Base-by-base conservation (phyloP, 2,797 vertebrate species). In the Gambelia wislizenii region DNA sequence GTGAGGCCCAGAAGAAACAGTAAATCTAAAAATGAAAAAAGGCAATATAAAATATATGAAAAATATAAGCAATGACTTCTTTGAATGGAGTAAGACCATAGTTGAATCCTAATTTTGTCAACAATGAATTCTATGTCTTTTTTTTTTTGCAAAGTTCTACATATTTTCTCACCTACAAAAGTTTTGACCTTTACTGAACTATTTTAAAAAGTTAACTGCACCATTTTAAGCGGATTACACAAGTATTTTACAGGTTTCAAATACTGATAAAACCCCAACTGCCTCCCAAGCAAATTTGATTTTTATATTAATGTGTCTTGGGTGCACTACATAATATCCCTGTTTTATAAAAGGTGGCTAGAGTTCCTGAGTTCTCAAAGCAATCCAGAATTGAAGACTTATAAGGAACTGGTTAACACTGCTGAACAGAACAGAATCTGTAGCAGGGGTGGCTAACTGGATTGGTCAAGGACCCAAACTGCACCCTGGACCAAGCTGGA, bases 1-100 rank as follows among this genome's bases (percentile, higher is more conserved):
- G 99, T 99, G 89, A 99, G 98, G 78, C 96, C 97, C 93, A 99
- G 86, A 92, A 99, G 98, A 96, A 99, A 98, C 78, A 99, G 94
- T 92, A 99, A 96, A 96, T 99, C 99, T 99, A 96, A 4, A 94
- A 95, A 56, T 20, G 83, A 79, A 42, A 44, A 16, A n/a, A 64
- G 77, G 33, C 8, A 44, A 5, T 1, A 3, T 14, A 70, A 39
- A 6, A 70, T 16, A 9, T 10, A n/a, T 42, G 6, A 59, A 13
- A 59, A 36, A 74, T 72, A 74, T n/a, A 82, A 74, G 33, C 70
- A 75, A 42, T n/a, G n/a, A n/a, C n/a, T n/a, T n/a, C 67, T 89
- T 70, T 84, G 13, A 61, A 49, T 22, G 59, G 8, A 33, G 5
- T 75, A 42, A 42, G 20, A 83, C 33, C 16, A 69, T 8, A 27